These are phyloP conservation scores for Sinodicranocentrus sp. DNA, from an alignment of 2,888 invertebrate species.

Conservation along the genomic window DNA sequence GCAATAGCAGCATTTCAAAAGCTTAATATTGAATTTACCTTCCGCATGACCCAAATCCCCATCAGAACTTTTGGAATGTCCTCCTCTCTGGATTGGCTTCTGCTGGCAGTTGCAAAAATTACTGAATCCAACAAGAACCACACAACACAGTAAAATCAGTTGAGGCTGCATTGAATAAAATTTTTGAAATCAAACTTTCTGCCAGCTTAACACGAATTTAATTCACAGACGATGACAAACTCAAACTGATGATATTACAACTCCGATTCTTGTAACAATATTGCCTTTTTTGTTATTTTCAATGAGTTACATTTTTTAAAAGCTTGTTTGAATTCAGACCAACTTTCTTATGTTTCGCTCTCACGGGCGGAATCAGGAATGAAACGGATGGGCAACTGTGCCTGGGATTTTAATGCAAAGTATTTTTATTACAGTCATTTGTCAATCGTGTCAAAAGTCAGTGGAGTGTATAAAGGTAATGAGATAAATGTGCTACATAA, in stretches of 20 bases:
- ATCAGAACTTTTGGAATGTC: slow-evolving; percentile 39
- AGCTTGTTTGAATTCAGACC: too few species aligned
- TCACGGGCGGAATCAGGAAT: slow-evolving; percentile 18
- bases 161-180: slow-evolving; percentile 31
- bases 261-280: too few species aligned
- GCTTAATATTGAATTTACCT: neutral
- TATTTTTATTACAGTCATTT: slow-evolving; percentile 42
- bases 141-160: slow-evolving; percentile 7
- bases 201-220: too few species aligned
- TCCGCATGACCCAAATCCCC: slow-evolving; percentile 12
- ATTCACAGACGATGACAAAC: too few species aligned
- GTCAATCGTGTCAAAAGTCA: slow-evolving; percentile 53
- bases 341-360: neutral
- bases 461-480: slow-evolving; percentile 34
- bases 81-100: slow-evolving; percentile 31
- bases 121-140: slow-evolving; percentile 23
- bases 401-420: slow-evolving; percentile 34
- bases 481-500: neutral
- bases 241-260: too few species aligned
- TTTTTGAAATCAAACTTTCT: too few species aligned
- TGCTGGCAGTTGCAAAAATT: slow-evolving; percentile 12
- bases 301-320: too few species aligned
- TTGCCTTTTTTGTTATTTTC: too few species aligned
- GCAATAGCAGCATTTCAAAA: too few species aligned
- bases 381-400: slow-evolving; percentile 47